Percentiles rank a stretch among this genome's conserved stretches.
These are phyloP conservation scores for Timandra comae DNA, from an alignment of 2,888 invertebrate species.

Conservation along the genomic window DNA sequence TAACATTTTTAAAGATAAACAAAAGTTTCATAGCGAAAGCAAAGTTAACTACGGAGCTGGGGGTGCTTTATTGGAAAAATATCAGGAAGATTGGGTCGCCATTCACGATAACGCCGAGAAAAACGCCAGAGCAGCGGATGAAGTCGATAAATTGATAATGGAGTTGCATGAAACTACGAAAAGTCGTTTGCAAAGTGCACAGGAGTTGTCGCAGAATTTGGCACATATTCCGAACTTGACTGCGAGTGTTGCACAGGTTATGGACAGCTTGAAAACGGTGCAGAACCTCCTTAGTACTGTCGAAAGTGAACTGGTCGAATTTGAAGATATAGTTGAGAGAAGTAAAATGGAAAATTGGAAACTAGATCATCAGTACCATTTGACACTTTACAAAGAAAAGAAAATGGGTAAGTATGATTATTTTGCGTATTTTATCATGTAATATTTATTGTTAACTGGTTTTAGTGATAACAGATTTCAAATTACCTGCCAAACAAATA, in stretches of 20 bases:
- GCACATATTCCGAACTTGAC: conserved; percentile 54
- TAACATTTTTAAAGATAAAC: conserved; percentile 62
- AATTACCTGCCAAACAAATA: too few species aligned
- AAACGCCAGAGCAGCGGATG: conserved; percentile 79
- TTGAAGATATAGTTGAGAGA: conserved; percentile 83
- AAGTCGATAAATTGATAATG: conserved; percentile 60
- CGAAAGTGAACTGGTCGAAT: conserved; percentile 78
- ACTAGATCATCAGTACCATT: conserved; percentile 82
- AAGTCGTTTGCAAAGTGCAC: conserved; percentile 46
- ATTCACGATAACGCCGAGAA: conserved; percentile 81
- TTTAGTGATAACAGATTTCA: too few species aligned
- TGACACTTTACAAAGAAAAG: conserved; percentile 82
- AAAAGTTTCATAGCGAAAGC: conserved; percentile 44
- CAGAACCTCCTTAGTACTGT: conserved; percentile 78
- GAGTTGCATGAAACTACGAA: conserved; percentile 52
- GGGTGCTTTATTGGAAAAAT: conserved; percentile 81
- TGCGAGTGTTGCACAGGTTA: conserved; percentile 67
- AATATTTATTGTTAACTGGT: too few species aligned
- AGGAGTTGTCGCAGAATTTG: conserved; percentile 52
- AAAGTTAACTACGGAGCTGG: conserved; percentile 79
- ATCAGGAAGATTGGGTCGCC: conserved; percentile 83
- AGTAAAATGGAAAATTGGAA: conserved; percentile 83
- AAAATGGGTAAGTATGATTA: too few species aligned
- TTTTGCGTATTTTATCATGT: too few species aligned
- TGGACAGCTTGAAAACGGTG: conserved; percentile 69